A percentile compares a stretch with the other conserved stretches of the same genome.
Evolutionary conservation across 2,113 vertebrate species (phyloP).

Genomic region (Crocuta crocuta): DNA sequence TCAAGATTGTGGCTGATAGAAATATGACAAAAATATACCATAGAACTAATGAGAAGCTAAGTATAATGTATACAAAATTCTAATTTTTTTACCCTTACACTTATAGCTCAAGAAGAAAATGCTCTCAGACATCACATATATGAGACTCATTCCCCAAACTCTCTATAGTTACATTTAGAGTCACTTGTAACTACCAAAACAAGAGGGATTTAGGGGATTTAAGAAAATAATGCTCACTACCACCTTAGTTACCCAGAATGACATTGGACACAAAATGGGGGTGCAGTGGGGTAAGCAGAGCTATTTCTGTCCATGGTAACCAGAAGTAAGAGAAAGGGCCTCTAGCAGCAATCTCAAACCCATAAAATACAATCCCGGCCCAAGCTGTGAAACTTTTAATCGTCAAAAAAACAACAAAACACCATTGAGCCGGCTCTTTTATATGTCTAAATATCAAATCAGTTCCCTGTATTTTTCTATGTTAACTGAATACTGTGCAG

Average conservation of each 20-base stretch:
- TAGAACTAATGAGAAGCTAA: constrained; percentile 5
- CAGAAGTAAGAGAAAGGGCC: constrained; percentile 16
- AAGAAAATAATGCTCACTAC: not conserved
- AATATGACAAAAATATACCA: constrained; percentile 3
- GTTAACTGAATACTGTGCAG: constrained; percentile 51
- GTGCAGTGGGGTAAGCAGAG: not conserved
- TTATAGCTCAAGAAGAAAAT: constrained; percentile 42
- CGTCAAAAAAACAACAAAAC: constrained; percentile 36
- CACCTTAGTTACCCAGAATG: not conserved
- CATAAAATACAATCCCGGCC: constrained; percentile 30
- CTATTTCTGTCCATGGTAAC: constrained; percentile 28
- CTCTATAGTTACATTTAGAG: constrained; percentile 6
- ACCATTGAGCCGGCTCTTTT: constrained; percentile 42
- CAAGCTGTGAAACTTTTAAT: not conserved
- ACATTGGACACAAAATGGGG: not conserved
- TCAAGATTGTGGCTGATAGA: not conserved
- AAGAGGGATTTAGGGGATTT: not conserved
- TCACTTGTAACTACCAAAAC: constrained; percentile 39
- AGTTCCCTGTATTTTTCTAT: constrained; percentile 44
- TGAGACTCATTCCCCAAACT: not conserved
- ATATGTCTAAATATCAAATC: constrained; percentile 45
- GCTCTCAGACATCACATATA: not conserved
- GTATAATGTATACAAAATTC: not conserved
- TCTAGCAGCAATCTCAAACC: not conserved
- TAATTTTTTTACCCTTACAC: not conserved